Evolutionary conservation across 1,140 invertebrate genomes (phyloP).

Genomic region (Agrypnia vestita): DNA sequence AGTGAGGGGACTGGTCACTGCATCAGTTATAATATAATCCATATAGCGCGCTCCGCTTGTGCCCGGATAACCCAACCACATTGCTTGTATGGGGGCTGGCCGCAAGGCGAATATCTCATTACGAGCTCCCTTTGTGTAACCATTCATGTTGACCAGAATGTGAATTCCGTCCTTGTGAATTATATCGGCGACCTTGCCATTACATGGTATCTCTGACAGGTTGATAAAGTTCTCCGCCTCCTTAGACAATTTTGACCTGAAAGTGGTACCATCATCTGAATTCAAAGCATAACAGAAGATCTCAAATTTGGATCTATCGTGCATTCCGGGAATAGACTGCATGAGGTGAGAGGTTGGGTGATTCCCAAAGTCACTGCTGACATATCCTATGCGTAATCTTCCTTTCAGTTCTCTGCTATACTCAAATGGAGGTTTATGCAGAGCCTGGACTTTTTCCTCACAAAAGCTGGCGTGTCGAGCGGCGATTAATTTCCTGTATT

Average conservation of each 20-base stretch:
- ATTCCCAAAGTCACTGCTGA: constrained; percentile 99
- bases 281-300: constrained; percentile 98
- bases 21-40: constrained; percentile 99
- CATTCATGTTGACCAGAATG: constrained; percentile 99
- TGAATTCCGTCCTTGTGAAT: constrained; percentile 97
- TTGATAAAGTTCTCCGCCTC: constrained; percentile 98
- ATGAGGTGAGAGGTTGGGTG: constrained; percentile 99
- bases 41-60: constrained; percentile 98
- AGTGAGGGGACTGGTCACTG: constrained; percentile 93
- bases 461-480: constrained; percentile 97
- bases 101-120: constrained; percentile 99
- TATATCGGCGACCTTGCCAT: constrained; percentile 94
- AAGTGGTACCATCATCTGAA: constrained; percentile 97
- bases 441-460: constrained; percentile 95
- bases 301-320: constrained; percentile 90
- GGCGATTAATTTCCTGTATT: constrained; percentile 96
- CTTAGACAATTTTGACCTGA: constrained; percentile 92
- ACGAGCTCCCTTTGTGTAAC: constrained; percentile 97
- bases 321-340: constrained; percentile 98
- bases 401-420: constrained; percentile 81
- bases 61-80: constrained; percentile 99
- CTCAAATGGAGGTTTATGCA: constrained; percentile 93
- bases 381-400: constrained; percentile 95
- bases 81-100: constrained; percentile 95
- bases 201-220: constrained; percentile 93